Conservation (phyloP, 2,888 invertebrate species). For the Prenolepis imparis region DNA sequence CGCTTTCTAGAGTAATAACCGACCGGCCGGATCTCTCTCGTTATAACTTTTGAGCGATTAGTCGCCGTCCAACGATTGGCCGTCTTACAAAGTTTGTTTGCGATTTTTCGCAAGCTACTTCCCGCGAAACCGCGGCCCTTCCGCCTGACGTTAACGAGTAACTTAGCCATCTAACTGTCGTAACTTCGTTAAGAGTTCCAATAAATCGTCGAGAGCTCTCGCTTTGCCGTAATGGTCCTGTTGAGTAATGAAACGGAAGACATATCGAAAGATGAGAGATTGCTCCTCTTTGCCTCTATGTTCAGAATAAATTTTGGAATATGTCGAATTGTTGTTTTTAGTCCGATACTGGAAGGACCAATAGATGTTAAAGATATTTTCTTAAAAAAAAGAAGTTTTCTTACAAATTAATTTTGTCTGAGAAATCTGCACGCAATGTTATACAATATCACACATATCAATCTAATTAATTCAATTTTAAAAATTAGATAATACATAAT, state of each 20-base stretch:
- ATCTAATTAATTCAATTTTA: background rate
- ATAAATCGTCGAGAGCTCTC: conserved; percentile 53
- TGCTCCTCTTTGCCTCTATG: conserved; percentile 15
- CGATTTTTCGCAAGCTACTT: conserved; percentile 55
- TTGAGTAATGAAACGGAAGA: conserved; percentile 54
- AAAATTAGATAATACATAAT: background rate
- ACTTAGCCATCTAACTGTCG: conserved; percentile 57
- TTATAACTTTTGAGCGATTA: conserved; percentile 63
- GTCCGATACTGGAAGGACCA: background rate
- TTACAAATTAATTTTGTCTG: background rate
- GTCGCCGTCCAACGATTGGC: conserved; percentile 52
- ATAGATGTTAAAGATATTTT: background rate
- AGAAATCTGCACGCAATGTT: background rate
- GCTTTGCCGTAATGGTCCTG: conserved; percentile 50
- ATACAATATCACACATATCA: background rate
- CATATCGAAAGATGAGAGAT: conserved; percentile 51
- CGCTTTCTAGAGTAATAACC: conserved; percentile 47
- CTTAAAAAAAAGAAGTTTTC: background rate
- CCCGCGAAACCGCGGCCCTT: conserved; percentile 50
- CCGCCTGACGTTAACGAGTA: conserved; percentile 56
- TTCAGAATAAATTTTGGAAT: background rate
- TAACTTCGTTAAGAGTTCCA: conserved; percentile 56
- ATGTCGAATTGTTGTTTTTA: conserved; percentile 4
- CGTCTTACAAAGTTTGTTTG: conserved; percentile 57
- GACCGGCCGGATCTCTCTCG: conserved; percentile 56